Evolutionary conservation across 2,113 vertebrate species (phyloP).

Genomic region (Cyprinodon brontotheroides): DNA sequence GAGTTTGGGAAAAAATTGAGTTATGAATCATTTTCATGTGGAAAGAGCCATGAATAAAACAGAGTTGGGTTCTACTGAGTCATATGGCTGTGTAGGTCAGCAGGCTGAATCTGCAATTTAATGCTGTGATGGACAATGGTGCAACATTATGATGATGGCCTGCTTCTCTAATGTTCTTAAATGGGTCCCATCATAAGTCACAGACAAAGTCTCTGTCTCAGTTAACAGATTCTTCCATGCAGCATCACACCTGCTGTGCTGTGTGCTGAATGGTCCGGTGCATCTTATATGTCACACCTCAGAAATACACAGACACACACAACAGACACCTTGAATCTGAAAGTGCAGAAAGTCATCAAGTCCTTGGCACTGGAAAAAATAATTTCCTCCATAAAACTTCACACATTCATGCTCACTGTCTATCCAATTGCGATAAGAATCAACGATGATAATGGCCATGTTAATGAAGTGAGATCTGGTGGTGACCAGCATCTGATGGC

Average conservation of each 20-base stretch:
- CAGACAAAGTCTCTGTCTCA: constrained; percentile 50
- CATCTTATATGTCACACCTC: constrained; percentile 39
- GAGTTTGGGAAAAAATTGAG: constrained; percentile 49
- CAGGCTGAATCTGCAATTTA: constrained; percentile 53
- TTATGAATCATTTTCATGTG: constrained; percentile 68
- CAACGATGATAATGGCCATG: constrained; percentile 64
- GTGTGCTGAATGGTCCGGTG: constrained; percentile 18
- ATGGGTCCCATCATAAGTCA: constrained; percentile 46
- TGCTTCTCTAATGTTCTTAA: constrained; percentile 49
- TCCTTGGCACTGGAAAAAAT: constrained; percentile 60
- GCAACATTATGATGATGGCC: constrained; percentile 45
- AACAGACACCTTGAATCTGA: constrained; percentile 4
- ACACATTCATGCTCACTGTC: constrained; percentile 43
- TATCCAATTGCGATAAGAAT: constrained; percentile 60
- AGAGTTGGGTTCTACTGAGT: constrained; percentile 49
- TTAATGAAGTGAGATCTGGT: constrained; percentile 72
- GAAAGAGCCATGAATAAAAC: constrained; percentile 66
- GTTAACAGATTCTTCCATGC: constrained; percentile 49
- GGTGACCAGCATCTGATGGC: constrained; percentile 61
- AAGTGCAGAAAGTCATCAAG: constrained; percentile 55
- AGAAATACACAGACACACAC: constrained; percentile 12
- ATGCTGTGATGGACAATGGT: constrained; percentile 31
- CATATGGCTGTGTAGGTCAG: constrained; percentile 36
- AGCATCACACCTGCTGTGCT: constrained; percentile 45
- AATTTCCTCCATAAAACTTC: constrained; percentile 25